phyloP scores from a whole-genome alignment of 2,113 vertebrate genomes.

The Brachionichthys hirsutus region DNA sequence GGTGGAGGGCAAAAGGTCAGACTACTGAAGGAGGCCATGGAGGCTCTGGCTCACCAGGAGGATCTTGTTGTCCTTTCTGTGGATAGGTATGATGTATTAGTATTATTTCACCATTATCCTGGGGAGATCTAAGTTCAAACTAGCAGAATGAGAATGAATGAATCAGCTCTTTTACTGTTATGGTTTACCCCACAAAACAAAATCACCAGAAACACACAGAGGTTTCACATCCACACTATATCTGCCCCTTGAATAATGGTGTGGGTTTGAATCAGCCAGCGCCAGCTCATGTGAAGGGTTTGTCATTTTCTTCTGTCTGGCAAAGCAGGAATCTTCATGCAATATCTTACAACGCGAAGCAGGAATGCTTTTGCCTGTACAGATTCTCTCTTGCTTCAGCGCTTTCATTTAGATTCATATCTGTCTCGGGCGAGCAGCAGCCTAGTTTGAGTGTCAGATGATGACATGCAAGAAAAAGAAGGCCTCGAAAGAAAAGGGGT shows the following conservation, averaged over 20 bases:
- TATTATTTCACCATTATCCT: too few relatives aligned
- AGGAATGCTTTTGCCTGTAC: neutral
- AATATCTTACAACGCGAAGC: neutral
- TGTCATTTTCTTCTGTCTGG: neutral
- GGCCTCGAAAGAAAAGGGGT: neutral
- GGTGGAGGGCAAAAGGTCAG: slow-evolving; percentile 96
- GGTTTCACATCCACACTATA: slow-evolving; percentile 30
- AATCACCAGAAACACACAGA: slow-evolving; percentile 1
- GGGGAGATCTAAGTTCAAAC: slow-evolving; percentile 30
- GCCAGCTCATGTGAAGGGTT: neutral
- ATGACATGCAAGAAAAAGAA: neutral
- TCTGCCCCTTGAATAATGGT: slow-evolving; percentile 15
- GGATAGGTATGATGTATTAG: slow-evolving; percentile 83
- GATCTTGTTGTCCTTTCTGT: slow-evolving; percentile 88
- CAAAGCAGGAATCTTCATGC: neutral
- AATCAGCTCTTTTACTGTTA: slow-evolving; percentile 17
- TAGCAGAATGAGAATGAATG: too few relatives aligned
- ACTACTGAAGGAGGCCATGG: slow-evolving; percentile 88
- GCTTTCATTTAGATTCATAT: slow-evolving; percentile 43
- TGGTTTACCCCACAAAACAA: slow-evolving; percentile 12
- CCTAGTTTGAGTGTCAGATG: slow-evolving; percentile 2
- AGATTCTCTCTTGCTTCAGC: slow-evolving; percentile 3
- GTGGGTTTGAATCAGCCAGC: slow-evolving; percentile 21
- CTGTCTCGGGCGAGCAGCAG: slow-evolving; percentile 16
- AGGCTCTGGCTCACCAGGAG: slow-evolving; percentile 80